A percentile compares a stretch with the other conserved stretches of the same genome.
Evolutionary conservation across 2,888 invertebrate genomes (phyloP).

Genomic region (Lacanobia wlatinum): DNA sequence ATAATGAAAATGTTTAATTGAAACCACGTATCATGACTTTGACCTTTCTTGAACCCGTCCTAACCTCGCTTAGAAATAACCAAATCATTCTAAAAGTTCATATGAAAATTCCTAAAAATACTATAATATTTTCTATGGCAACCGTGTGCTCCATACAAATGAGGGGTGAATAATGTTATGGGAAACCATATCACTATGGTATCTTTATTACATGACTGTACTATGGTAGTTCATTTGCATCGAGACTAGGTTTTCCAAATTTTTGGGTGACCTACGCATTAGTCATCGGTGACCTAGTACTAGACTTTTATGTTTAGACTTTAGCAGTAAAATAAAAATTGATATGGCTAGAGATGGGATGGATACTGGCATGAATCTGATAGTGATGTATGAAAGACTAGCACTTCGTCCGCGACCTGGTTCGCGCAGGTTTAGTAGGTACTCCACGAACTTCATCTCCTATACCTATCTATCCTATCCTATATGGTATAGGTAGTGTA

Average conservation of each 20-base stretch:
- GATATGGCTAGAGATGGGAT: not conserved
- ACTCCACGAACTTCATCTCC: no score
- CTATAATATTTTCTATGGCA: constrained; percentile 14
- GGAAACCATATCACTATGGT: constrained; percentile 1
- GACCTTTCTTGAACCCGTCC: not conserved
- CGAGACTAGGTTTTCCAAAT: constrained; percentile 2
- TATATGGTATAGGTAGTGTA: no score
- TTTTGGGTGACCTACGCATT: constrained; percentile 15
- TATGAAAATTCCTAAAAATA: constrained; percentile 44
- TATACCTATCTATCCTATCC: no score
- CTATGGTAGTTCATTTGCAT: constrained; percentile 30
- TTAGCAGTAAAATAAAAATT: not conserved
- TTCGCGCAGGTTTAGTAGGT: no score
- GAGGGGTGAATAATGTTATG: constrained; percentile 20
- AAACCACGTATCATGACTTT: not conserved
- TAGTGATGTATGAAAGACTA: not conserved
- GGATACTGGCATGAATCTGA: no score
- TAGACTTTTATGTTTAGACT: not conserved
- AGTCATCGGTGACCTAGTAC: not conserved
- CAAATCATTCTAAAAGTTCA: constrained; percentile 45
- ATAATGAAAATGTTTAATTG: not conserved
- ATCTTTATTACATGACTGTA: constrained; percentile 5
- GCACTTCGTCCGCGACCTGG: no score
- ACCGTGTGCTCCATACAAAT: constrained; percentile 38
- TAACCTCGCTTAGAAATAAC: constrained; percentile 38